Conservation (phyloP, 2,888 invertebrate species). For the Vesta saturnalis region DNA sequence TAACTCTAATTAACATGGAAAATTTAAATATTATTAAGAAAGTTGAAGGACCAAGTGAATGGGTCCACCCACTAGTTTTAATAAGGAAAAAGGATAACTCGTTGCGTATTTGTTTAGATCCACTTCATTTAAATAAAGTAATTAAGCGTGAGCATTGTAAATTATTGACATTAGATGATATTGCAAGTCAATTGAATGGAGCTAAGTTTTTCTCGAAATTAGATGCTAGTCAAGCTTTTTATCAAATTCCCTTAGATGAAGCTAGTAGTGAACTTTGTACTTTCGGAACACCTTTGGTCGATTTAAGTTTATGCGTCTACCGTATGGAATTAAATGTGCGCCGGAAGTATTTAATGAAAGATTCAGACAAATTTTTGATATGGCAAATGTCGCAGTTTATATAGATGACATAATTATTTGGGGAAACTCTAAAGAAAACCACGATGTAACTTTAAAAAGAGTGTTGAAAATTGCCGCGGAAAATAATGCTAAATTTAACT, state of each 20-base stretch:
- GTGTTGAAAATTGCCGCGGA: neutral
- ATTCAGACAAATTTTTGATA: constrained; percentile 14
- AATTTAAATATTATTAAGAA: constrained; percentile 31
- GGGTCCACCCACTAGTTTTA: constrained; percentile 39
- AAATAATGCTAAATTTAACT: neutral
- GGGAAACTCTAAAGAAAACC: neutral
- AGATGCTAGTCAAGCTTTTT: constrained; percentile 4
- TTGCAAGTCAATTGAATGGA: neutral
- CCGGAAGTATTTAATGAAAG: constrained; percentile 4
- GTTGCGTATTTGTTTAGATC: constrained; percentile 40
- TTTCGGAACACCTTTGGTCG: too few species aligned
- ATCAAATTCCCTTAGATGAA: constrained; percentile 4
- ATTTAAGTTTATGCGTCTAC: constrained; percentile 6
- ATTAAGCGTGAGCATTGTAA: constrained; percentile 5
- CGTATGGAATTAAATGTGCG: neutral
- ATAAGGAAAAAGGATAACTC: constrained; percentile 35
- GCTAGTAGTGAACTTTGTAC: neutral
- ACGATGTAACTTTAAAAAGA: neutral
- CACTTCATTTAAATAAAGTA: constrained; percentile 37
- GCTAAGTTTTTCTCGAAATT: neutral
- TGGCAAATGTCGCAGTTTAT: neutral
- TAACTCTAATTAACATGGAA: constrained; percentile 31
- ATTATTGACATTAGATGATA: neutral
- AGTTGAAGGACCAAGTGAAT: constrained; percentile 32
- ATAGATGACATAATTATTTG: constrained; percentile 16